These are phyloP conservation scores for Drosophila suzukii DNA, from an alignment of 1,140 invertebrate genomes.

Conservation along the genomic window DNA sequence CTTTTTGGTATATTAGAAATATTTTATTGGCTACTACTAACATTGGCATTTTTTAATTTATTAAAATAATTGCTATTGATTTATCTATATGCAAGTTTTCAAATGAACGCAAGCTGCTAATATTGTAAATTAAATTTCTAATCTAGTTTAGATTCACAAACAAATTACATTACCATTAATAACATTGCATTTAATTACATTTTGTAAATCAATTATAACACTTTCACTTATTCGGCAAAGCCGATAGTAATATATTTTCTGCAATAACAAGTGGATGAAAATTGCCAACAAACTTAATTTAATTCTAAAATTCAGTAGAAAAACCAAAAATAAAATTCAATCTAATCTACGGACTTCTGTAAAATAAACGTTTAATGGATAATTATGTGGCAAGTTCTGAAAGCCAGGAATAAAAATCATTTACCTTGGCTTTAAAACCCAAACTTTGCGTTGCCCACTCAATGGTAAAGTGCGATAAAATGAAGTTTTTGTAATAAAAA, in stretches of 20 bases:
- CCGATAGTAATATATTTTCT: not conserved
- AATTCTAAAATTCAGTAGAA: not conserved
- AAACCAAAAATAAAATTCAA: not conserved
- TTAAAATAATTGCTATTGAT: too few relatives aligned
- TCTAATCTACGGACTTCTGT: too few relatives aligned
- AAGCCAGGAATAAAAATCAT: not conserved
- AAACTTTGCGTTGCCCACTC: not conserved
- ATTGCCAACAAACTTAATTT: not conserved
- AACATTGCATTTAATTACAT: not conserved
- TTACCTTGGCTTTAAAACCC: not conserved
- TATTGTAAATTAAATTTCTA: not conserved
- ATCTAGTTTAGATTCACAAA: too few relatives aligned
- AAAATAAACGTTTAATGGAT: too few relatives aligned
- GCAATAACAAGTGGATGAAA: not conserved
- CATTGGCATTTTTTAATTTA: not conserved
- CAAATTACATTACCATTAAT: not conserved
- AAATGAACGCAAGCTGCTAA: too few relatives aligned
- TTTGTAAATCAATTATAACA: not conserved
- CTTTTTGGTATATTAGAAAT: not conserved
- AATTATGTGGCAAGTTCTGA: too few relatives aligned
- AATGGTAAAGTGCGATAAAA: conserved; percentile 12
- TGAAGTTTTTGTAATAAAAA: conserved; percentile 49
- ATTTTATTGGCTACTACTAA: not conserved
- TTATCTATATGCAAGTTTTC: too few relatives aligned
- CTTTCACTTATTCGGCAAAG: not conserved